Base-by-base conservation (phyloP, 2,797 vertebrate species). In the Enteromius viviparus region DNA sequence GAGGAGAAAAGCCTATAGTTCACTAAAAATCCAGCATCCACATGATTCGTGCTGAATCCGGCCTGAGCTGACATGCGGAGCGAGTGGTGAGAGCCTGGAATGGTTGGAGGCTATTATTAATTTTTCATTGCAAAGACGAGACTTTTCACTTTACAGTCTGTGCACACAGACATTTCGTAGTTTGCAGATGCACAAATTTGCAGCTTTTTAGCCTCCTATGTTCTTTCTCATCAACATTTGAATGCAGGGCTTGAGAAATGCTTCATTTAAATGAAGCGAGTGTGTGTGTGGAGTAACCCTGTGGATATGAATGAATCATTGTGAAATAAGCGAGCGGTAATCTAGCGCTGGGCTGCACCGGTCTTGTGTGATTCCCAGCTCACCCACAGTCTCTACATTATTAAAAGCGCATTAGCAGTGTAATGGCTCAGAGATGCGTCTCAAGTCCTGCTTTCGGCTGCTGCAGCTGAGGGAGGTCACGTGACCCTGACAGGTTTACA, bases 301-400 rank as follows among this genome's bases (percentile, higher is more conserved):
- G 76, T 79, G 66, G 72, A 84, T 85, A 85, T 81, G 83, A 86
- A 81, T 87, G 85, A 89, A 85, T 85, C 74, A 86, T 81, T 84
- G 80, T 85, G 78, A 78, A 84, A 58, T 76, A 69, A 74, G 78
- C 76, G 68, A 77, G 82, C 70, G 49, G 64, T 82, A 80, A 86
- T 81, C 53, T 47, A 71, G 88, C 47, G 23, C 77, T 62, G 69
- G 37, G 79, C 55, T 81, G 82, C 79, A 69, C 75, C 29, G 40
- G 71, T 81, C 80, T 47, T 66, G 72, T 51, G 55, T 83, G 49
- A 76, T 85, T 86, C 83, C 83, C 74, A 69, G 68, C 83, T 71
- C 81, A 74, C 79, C 66, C 84, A 76, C 74, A 77, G 69, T 80
- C 83, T 84, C 81, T 84, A 85, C 85, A 84, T 81, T 87, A 89